phyloP scores from a whole-genome alignment of 2,888 invertebrate genomes.

The Leucophenga maculata region DNA sequence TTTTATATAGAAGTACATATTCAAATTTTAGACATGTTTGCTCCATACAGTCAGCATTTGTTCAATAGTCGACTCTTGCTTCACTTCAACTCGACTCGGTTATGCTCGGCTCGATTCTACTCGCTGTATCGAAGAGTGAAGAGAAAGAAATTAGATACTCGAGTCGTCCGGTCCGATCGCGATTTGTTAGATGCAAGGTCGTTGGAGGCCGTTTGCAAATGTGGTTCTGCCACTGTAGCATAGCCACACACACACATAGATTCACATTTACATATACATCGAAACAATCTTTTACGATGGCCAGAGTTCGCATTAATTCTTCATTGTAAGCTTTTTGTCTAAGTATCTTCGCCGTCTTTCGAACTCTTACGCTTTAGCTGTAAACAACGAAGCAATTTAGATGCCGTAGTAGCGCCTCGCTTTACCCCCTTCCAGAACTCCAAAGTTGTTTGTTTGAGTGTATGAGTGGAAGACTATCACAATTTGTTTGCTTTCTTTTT shows the following conservation, averaged over 20 bases:
- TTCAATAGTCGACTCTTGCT: no score
- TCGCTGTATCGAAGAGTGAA: slow-evolving; percentile 41
- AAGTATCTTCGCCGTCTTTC: no score
- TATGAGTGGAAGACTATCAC: not conserved
- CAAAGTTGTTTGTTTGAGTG: not conserved
- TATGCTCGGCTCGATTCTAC: not conserved
- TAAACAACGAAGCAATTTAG: slow-evolving; percentile 33
- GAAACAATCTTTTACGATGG: not conserved
- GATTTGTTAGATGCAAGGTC: slow-evolving; percentile 69
- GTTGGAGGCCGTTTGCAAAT: slow-evolving; percentile 70
- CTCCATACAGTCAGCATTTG: no score
- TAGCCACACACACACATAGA: slow-evolving; percentile 46
- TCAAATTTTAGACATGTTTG: no score
- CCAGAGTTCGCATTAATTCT: slow-evolving; percentile 37
- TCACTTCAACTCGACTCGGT: no score
- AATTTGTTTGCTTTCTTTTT: slow-evolving; percentile 59
- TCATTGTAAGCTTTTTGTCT: not conserved
- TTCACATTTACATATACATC: not conserved
- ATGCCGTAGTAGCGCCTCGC: slow-evolving; percentile 62
- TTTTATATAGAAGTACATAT: no score
- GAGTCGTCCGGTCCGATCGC: slow-evolving; percentile 52
- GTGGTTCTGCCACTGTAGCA: slow-evolving; percentile 64
- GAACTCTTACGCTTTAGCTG: slow-evolving; percentile 38
- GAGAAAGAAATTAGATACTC: slow-evolving; percentile 40
- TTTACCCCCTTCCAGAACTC: slow-evolving; percentile 32